Conservation (phyloP, 2,888 invertebrate species). For the Tubulanus polymorphus region DNA sequence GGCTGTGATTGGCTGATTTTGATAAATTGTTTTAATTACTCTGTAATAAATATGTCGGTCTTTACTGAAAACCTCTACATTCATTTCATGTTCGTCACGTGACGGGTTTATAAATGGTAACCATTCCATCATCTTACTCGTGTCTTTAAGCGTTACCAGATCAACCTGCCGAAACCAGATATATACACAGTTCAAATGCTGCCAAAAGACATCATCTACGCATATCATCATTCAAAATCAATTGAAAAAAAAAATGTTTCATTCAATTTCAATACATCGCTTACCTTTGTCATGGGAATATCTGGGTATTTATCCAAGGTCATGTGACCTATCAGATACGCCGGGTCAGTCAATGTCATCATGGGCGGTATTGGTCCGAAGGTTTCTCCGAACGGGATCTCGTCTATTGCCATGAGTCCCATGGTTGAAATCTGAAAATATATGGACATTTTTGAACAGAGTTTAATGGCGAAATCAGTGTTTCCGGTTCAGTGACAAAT, state of each 20-base stretch:
- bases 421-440: slow-evolving; percentile 20
- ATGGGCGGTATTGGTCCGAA: slow-evolving; percentile 49
- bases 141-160: slow-evolving; percentile 22
- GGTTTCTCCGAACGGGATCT: slow-evolving; percentile 43
- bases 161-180: slow-evolving; percentile 26
- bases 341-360: slow-evolving; percentile 41
- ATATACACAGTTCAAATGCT: too few species aligned
- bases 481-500: too few species aligned
- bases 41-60: slow-evolving; percentile 48
- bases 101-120: slow-evolving; percentile 50
- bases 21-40: slow-evolving; percentile 37
- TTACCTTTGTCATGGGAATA: slow-evolving; percentile 26
- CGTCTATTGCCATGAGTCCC: slow-evolving; percentile 43
- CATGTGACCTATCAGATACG: slow-evolving; percentile 44
- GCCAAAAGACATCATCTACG: too few species aligned
- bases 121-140: slow-evolving; percentile 36
- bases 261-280: background rate
- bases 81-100: slow-evolving; percentile 47
- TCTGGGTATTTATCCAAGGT: slow-evolving; percentile 39
- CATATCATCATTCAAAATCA: too few species aligned
- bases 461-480: too few species aligned
- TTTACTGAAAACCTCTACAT: slow-evolving; percentile 47
- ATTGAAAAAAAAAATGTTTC: too few species aligned
- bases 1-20: slow-evolving; percentile 46
- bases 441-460: background rate